phyloP scores from a whole-genome alignment of 2,113 vertebrate species.

The Tympanuchus pallidicinctus region DNA sequence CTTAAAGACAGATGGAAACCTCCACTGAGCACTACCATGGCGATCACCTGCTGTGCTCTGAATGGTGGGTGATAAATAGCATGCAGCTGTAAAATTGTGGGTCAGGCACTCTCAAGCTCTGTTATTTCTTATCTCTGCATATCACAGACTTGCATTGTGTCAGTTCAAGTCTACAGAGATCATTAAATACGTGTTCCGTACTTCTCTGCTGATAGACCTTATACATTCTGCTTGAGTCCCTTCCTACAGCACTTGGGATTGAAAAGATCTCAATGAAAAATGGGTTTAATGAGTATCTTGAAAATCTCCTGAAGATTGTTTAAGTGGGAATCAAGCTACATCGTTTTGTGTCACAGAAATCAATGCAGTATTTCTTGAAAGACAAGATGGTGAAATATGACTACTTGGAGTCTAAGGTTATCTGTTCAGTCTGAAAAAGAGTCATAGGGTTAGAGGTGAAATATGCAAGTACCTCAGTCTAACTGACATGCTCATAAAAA shows the following conservation, averaged over 20 bases:
- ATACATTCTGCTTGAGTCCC: constrained; percentile 1
- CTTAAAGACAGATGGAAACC: neutral
- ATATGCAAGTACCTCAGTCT: constrained; percentile 8
- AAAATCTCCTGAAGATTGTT: constrained; percentile 31
- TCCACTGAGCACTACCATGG: neutral
- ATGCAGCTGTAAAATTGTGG: neutral
- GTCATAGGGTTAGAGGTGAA: constrained; percentile 26
- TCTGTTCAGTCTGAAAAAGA: constrained; percentile 33
- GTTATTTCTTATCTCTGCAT: constrained; percentile 10
- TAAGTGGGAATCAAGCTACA: constrained; percentile 28
- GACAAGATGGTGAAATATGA: neutral
- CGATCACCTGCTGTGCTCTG: constrained; percentile 5
- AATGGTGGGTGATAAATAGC: constrained; percentile 9
- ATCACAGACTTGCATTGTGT: neutral
- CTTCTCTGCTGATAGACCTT: constrained; percentile 24
- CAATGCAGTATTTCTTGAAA: constrained; percentile 19
- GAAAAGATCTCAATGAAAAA: constrained; percentile 51
- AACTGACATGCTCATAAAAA: constrained; percentile 2
- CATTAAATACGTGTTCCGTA: neutral
- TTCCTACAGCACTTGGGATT: neutral
- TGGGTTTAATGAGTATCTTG: neutral
- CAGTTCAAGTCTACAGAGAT: neutral
- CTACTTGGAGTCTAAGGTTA: neutral
- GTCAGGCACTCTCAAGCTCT: neutral
- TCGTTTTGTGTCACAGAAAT: neutral